Evolutionary conservation across 2,113 vertebrate species (phyloP), one percentile per base, ranked within the genome.

Genomic region (Pyxicephalus adspersus): DNA sequence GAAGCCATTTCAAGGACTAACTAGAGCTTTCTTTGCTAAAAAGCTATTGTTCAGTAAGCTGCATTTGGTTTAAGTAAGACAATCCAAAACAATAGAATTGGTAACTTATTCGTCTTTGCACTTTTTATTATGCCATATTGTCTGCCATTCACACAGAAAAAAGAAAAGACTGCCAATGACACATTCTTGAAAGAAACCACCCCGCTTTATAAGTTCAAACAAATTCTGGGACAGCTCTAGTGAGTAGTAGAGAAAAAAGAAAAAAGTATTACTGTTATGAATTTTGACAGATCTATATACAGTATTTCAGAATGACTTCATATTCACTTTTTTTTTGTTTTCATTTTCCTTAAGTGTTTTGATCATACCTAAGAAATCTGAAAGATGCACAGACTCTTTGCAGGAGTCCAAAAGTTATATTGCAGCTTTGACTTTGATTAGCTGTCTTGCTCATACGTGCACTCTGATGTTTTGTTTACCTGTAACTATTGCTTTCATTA

Each of bases 1-100:
- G n/a, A 83, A 75, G 83, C 81, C 76, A 79, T 68, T 84, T 70
- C 72, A 80, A 76, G 72, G 61, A 0, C 0, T 77, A 81, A 3
- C 20, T 78, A 82, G 80, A 66, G 61, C 31, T 65, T 75, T 73
- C 23, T 31, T 82, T 66, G 52, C 70, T 82, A 75, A 82, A 82
- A 20, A 25, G 4, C 58, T 68, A 77, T 51, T 55, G 16, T 79
- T 84, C 73, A 1, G 5, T 58, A 34, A 71, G 16, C 75, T 5
- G 63, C 25, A 83, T 79, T 18, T 18, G 72, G 61, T 83, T 2
- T 54, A 22, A 73, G 52, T 75, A n/a, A 74, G 71, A 75, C 68
- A 72, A 73, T 54, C 26, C 67, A 54, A 81, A 64, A 81, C 70
- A 82, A 82, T 74, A 82, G 80, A 25, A 54, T 75, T 67, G 61